These are phyloP conservation scores for Paratrypauchen microcephalus DNA, from an alignment of 2,797 vertebrate genomes.

Conservation along the genomic window DNA sequence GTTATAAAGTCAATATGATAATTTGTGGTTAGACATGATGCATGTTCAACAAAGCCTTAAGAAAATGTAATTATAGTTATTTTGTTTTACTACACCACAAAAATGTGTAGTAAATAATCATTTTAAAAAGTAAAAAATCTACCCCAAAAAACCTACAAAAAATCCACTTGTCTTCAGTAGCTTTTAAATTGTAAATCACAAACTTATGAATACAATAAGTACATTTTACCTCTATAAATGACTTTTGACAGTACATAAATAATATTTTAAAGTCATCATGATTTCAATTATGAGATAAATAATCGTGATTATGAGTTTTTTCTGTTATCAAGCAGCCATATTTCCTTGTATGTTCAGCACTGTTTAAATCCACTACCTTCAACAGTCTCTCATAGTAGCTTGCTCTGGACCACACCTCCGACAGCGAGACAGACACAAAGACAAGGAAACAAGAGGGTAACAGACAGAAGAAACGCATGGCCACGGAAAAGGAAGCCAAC, in stretches of 20 bases:
- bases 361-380: conserved; percentile 72
- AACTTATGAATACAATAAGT: not conserved
- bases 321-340: not conserved
- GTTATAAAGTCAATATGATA: conserved; percentile 1
- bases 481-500: conserved; percentile 43
- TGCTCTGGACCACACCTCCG: conserved; percentile 78
- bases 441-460: conserved; percentile 34
- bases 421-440: conserved; percentile 61
- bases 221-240: conserved; percentile 7
- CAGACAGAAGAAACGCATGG: conserved; percentile 33
- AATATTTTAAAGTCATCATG: not conserved
- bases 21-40: conserved; percentile 48
- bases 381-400: conserved; percentile 76
- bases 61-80: too few species aligned
- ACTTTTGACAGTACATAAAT: not conserved
- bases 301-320: not conserved
- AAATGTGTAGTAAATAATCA: not conserved
- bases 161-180: not conserved
- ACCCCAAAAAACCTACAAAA: not conserved
- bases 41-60: conserved; percentile 32
- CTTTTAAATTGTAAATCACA: not conserved
- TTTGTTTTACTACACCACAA: too few species aligned
- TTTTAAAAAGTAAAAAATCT: not conserved
- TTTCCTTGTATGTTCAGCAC: conserved; percentile 31
- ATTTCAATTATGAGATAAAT: not conserved